These are phyloP conservation scores for Pterobdella sp. DNA, from an alignment of 2,888 invertebrate species.

Conservation along the genomic window DNA sequence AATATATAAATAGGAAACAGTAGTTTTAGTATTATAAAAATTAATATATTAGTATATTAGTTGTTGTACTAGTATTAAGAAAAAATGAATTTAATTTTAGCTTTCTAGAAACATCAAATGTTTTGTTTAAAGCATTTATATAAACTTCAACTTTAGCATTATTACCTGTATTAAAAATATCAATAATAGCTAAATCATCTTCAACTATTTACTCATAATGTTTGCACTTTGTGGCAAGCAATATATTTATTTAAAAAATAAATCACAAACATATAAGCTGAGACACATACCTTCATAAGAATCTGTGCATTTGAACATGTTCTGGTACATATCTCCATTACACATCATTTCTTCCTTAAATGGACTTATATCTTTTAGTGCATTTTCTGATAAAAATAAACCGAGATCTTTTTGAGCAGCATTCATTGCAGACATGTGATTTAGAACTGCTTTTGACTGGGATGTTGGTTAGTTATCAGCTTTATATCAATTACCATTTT, in stretches of 20 bases:
- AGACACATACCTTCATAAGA: constrained; percentile 14
- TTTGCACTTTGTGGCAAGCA: neutral
- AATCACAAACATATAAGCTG: neutral
- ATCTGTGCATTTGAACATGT: constrained; percentile 7
- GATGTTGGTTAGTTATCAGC: neutral
- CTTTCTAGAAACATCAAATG: too few relatives aligned
- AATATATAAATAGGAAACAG: too few relatives aligned
- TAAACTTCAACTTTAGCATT: too few relatives aligned
- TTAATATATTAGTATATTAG: too few relatives aligned
- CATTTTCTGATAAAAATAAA: neutral
- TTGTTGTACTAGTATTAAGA: too few relatives aligned
- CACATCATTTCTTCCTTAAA: constrained; percentile 20
- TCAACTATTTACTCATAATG: too few relatives aligned
- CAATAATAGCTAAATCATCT: too few relatives aligned
- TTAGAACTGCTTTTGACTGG: neutral
- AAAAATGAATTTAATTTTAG: too few relatives aligned
- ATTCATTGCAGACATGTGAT: constrained; percentile 9
- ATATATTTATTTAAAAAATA: neutral
- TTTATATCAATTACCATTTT: too few relatives aligned
- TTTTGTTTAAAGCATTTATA: too few relatives aligned
- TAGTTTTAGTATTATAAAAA: too few relatives aligned
- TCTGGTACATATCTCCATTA: constrained; percentile 16
- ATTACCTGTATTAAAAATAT: too few relatives aligned
- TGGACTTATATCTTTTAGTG: neutral
- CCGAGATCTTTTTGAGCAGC: constrained; percentile 16